Conservation (phyloP, 2,888 invertebrate genomes). For the Dioctria rufipes region DNA sequence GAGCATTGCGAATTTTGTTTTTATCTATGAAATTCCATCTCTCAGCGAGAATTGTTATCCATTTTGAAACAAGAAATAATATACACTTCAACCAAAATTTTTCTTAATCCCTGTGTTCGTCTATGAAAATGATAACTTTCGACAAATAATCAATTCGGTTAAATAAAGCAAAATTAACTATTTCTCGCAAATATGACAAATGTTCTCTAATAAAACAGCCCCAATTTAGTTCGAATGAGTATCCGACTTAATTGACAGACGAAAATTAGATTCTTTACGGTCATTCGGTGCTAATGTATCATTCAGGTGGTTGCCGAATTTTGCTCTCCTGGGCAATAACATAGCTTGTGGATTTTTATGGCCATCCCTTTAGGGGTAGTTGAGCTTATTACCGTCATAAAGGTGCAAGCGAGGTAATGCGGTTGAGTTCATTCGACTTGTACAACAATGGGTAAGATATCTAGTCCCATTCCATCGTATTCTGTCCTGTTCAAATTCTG, state of each 20-base stretch:
- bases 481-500: neutral
- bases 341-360: conserved; percentile 28
- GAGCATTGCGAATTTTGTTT: no score
- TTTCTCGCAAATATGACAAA: neutral
- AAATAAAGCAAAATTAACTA: neutral
- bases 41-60: no score
- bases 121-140: no score
- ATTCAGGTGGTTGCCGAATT: conserved; percentile 18
- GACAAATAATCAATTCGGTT: no score
- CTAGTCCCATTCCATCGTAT: neutral
- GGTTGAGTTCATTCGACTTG: conserved; percentile 17
- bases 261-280: conserved; percentile 42
- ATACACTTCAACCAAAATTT: no score
- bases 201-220: conserved; percentile 14
- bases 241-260: conserved; percentile 24
- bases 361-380: conserved; percentile 40
- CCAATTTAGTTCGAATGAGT: conserved; percentile 15
- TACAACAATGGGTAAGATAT: neutral
- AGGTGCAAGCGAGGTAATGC: conserved; percentile 21
- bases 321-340: conserved; percentile 23
- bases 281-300: conserved; percentile 43
- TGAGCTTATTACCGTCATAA: conserved; percentile 43
- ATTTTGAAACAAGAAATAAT: no score
- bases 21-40: no score
- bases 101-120: no score